These are phyloP conservation scores for Chanos chanos DNA, from an alignment of 2,797 vertebrate genomes.

Conservation along the genomic window DNA sequence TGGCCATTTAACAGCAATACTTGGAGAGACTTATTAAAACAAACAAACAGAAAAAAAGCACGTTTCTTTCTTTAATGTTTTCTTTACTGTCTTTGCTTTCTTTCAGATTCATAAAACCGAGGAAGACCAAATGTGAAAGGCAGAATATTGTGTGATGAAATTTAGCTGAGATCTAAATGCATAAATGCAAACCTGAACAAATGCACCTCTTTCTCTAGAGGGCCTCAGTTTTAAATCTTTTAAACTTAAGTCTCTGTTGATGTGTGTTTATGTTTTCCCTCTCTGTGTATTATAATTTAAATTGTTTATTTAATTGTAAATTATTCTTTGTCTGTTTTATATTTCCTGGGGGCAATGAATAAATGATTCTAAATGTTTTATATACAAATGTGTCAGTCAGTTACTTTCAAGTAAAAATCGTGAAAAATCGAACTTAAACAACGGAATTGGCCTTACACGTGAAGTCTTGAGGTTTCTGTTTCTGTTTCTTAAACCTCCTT, in stretches of 20 bases:
- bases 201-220: neutral
- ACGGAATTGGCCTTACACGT: too few species aligned
- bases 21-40: too few species aligned
- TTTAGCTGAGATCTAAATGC: neutral
- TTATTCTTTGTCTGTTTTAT: constrained; percentile 21
- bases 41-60: neutral
- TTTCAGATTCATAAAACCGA: constrained; percentile 43
- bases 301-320: constrained; percentile 38
- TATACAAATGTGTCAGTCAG: too few species aligned
- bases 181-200: constrained; percentile 9
- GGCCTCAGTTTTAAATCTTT: constrained; percentile 3
- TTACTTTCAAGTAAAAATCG: too few species aligned
- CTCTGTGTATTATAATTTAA: constrained; percentile 12
- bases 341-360: constrained; percentile 30
- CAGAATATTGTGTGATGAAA: neutral
- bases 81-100: neutral
- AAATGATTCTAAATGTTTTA: too few species aligned
- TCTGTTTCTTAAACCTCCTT: too few species aligned
- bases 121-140: constrained; percentile 7
- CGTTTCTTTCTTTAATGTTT: neutral
- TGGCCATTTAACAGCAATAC: neutral
- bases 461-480: too few species aligned
- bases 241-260: neutral
- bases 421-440: too few species aligned
- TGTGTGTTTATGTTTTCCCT: constrained; percentile 14